A percentile compares a stretch with the other conserved stretches of the same genome.
phyloP scores from a whole-genome alignment of 2,888 invertebrate genomes.

The Callimorpha dominula region DNA sequence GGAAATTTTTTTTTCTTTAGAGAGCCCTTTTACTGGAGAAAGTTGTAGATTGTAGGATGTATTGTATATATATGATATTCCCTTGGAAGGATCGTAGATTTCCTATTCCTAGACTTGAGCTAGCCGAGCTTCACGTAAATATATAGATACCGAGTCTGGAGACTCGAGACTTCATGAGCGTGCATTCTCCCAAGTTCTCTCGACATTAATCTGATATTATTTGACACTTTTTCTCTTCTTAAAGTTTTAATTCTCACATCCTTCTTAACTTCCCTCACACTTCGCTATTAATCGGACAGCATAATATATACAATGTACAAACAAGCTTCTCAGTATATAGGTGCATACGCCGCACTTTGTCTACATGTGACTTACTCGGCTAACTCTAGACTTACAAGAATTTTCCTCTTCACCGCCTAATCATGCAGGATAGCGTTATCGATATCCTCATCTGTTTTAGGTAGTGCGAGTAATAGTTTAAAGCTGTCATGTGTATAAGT shows the following conservation, averaged over 20 bases:
- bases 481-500: constrained; percentile 52
- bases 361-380: too few relatives aligned
- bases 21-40: neutral
- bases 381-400: neutral
- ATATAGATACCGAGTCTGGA: too few relatives aligned
- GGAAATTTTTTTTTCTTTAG: neutral
- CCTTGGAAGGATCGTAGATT: neutral
- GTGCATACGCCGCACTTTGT: too few relatives aligned
- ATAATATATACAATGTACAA: neutral
- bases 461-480: neutral
- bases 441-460: neutral
- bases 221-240: too few relatives aligned
- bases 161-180: too few relatives aligned
- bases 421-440: constrained; percentile 3
- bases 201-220: too few relatives aligned
- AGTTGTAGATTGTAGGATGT: neutral
- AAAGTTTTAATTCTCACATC: neutral
- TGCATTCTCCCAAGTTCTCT: too few relatives aligned
- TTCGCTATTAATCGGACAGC: neutral
- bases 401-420: constrained; percentile 2
- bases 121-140: neutral
- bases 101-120: neutral
- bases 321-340: too few relatives aligned
- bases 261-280: neutral
- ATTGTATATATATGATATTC: neutral